A percentile compares a stretch with the other conserved stretches of the same genome.
Conservation (phyloP, 92 coral and sea anemone genomes). For the Bergia sp. region DNA sequence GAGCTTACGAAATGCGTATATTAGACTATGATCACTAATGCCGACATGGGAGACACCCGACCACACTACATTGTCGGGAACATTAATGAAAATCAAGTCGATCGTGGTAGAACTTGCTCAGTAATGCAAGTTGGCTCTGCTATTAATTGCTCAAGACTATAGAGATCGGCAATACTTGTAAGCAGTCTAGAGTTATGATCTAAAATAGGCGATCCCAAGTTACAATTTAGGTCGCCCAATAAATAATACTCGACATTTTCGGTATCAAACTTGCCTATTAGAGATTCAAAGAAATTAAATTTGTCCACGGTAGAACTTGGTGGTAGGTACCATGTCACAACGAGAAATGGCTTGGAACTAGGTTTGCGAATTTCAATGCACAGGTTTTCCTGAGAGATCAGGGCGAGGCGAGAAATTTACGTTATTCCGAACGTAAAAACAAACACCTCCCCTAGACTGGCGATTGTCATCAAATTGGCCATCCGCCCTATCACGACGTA, state of each 20-base stretch:
- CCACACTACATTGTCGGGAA: too few relatives aligned
- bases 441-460: too few relatives aligned
- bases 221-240: conserved; percentile 64
- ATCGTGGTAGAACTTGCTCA: conserved; percentile 41
- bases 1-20: too few relatives aligned
- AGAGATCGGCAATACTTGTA: conserved; percentile 51
- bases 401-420: conserved; percentile 7
- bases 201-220: conserved; percentile 55
- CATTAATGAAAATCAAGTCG: conserved; percentile 36
- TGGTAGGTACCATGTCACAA: conserved; percentile 66
- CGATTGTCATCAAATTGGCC: too few relatives aligned
- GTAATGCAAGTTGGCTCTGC: conserved; percentile 52
- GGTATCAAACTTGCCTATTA: conserved; percentile 56
- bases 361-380: conserved; percentile 36
- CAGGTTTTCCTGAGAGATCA: conserved; percentile 49
- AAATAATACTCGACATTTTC: conserved; percentile 61
- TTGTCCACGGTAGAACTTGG: conserved; percentile 52
- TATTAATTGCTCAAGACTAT: conserved; percentile 56
- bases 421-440: too few relatives aligned
- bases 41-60: too few relatives aligned
- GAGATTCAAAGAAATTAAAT: conserved; percentile 20
- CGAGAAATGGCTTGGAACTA: conserved; percentile 55
- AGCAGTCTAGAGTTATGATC: conserved; percentile 45
- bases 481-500: too few relatives aligned
- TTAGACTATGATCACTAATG: too few relatives aligned